Evolutionary conservation across 64 coral and sea anemone genomes (phyloP), one percentile per base, ranked within the genome.

Genomic region (Stichodactyla helianthus): DNA sequence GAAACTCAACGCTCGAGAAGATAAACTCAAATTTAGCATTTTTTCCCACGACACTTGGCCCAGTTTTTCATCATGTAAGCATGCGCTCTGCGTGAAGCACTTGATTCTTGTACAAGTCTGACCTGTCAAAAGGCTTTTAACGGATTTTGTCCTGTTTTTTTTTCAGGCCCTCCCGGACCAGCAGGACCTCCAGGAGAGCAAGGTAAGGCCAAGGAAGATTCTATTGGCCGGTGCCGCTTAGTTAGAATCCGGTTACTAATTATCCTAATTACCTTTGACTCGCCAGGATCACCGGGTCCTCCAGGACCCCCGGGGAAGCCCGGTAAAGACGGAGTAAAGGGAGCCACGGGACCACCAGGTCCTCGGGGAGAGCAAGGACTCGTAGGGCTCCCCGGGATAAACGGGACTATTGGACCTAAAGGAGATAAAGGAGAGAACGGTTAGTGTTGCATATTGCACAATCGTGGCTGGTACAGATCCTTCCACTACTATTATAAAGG

Each of bases 151-250:
- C 13, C 4, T 60, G 59, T n/a, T 17, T 7, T 77, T 7, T 77
- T 77, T 77, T 77, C n/a, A 82, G 87, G 87, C 22, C 86, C 79
- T 56, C 50, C 82, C 57, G 88, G 88, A 17, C 63, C 25, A 70
- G 22, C 51, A 17, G 88, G 88, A 83, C 52, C 62, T 15, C 1
- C 1, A 4, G 87, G 87, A 17, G 79, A 19, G 14, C 59, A 14
- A 14, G 59, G 59, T 60, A 60, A 60, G 35, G 35, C 4, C 35
- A 44, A 44, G 35, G 35, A 59, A 12, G 56, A 59, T 59, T 59
- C 56, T 59, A 59, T 5, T 12, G 56, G 10, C 56, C 56, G 35
- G 35, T 44, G 35, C 35, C 35, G 35, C 35, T 44, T 44, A 44
- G 35, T 44, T 44, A 44, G 35, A 44, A 44, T 44, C 35, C 35